Conservation (phyloP, 2,113 vertebrate species). For the Rhinolophus ferrumequinum region DNA sequence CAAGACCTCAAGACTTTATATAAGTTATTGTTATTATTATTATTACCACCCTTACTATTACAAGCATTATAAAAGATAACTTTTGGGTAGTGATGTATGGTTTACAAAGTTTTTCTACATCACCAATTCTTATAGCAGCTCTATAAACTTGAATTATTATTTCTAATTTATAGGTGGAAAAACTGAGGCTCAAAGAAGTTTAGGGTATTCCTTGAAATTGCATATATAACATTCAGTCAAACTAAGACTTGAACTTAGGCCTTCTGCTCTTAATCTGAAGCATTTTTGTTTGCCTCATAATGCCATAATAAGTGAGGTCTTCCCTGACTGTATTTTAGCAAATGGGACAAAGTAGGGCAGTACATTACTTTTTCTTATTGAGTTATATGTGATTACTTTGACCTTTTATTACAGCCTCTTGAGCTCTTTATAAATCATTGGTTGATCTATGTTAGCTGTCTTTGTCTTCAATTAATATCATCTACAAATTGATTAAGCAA, state of each 20-base stretch:
- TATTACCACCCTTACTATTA: neutral
- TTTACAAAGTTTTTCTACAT: neutral
- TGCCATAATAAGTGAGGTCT: neutral
- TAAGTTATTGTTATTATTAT: neutral
- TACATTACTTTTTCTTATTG: neutral
- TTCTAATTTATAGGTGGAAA: slow-evolving; percentile 26
- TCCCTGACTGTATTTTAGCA: neutral
- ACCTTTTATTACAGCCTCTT: neutral
- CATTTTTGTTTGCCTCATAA: neutral
- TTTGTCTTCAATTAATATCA: neutral
- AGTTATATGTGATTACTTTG: neutral
- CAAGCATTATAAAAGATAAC: neutral
- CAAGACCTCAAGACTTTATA: neutral
- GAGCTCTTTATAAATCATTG: slow-evolving; percentile 27
- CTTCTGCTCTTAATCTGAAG: neutral
- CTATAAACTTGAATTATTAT: neutral
- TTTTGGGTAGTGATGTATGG: neutral
- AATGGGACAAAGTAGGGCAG: neutral
- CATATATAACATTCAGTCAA: neutral
- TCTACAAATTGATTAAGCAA: neutral
- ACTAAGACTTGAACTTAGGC: neutral
- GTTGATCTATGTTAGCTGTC: neutral
- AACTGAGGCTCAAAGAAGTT: neutral
- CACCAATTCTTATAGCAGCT: neutral
- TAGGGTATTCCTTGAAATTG: neutral